Evolutionary conservation across 2,888 invertebrate genomes (phyloP), one percentile per base, ranked within the genome.

Genomic region (Cinara cedri): DNA sequence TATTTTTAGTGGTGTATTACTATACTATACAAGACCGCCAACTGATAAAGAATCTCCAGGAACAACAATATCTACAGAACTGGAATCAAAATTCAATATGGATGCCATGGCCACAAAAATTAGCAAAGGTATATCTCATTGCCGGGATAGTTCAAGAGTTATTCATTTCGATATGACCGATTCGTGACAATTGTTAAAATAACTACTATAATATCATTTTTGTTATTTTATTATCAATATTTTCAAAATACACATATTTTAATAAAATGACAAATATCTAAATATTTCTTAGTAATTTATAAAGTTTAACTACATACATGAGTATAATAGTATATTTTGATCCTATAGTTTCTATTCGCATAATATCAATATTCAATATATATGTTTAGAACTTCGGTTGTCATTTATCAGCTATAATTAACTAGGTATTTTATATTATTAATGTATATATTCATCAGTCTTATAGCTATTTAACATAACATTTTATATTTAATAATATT

Each of bases 111-210:
- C 13, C 9, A 3, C 11, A 42, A 78, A 68, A 68, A 68, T 78
- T 21, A 70, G 16, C n/a, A 78, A 78, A 68, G 78, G 66, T 16
- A 16, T 78, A 13, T 78, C 49, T 11, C 78, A 78, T 49, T 78
- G 68, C 11, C 60, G 68, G 9, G 78, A 76, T 68, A 66, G 55
- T 57, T 46, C 68, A 21, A 66, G 60, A 60, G 49, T 34, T 57
- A 54, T 78, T 68, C 34, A 55, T 76, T 76, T 76, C 60, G 78
- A 78, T 60, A 78, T 78, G 68, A 78, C 78, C 10, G 34, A 78
- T 68, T 78, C 78, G n/a, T 51, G 14, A 62, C 70, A 21, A n/a
- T 49, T 57, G 13, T 49, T 70, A 13, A 62, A 70, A 3, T 34
- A 4, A 34, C 34, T 34, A 34, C 9, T 16, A 57, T 21, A 44